These are phyloP conservation scores for Heteropelma amictum DNA, from an alignment of 2,888 invertebrate genomes.

Conservation along the genomic window DNA sequence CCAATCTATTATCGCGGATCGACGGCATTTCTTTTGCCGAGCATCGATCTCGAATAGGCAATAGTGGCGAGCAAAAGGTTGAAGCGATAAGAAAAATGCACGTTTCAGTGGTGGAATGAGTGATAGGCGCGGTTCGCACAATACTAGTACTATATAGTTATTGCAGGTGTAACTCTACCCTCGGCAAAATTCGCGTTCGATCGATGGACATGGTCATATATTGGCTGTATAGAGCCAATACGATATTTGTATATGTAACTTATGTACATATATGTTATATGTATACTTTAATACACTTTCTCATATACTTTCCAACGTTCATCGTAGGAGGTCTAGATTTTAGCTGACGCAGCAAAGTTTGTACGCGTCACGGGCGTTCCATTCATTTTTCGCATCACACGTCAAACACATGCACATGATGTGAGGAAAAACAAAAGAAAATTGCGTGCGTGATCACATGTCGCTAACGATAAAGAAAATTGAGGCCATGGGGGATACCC, in stretches of 20 bases:
- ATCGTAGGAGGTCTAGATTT: conserved; percentile 10
- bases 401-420: conserved; percentile 23
- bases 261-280: neutral
- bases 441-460: conserved; percentile 24
- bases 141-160: conserved; percentile 8
- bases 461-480: conserved; percentile 4
- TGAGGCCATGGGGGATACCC: neutral
- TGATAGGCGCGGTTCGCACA: conserved; percentile 32
- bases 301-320: neutral
- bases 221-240: conserved; percentile 16
- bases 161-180: conserved; percentile 44
- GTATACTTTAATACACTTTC: neutral
- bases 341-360: neutral
- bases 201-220: neutral
- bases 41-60: neutral
- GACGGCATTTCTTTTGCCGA: neutral
- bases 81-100: neutral
- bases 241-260: neutral
- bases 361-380: neutral
- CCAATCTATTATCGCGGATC: neutral
- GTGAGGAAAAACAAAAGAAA: conserved; percentile 5
- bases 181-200: neutral
- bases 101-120: conserved; percentile 2
- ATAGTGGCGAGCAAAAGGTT: neutral
- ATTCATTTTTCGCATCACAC: neutral